phyloP scores from a whole-genome alignment of 2,113 vertebrate species.

The Eira barbara region DNA sequence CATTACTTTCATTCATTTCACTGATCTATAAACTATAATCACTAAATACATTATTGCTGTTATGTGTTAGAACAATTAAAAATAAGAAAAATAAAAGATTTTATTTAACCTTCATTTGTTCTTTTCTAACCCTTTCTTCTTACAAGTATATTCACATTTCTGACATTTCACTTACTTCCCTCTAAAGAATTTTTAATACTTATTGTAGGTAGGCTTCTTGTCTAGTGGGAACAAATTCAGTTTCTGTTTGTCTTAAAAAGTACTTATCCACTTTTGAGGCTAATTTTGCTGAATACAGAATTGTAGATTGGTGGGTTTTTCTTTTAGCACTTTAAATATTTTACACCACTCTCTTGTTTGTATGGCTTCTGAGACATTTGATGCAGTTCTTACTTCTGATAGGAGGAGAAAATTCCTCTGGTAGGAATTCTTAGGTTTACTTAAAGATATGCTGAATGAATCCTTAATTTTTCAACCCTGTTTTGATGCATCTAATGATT shows the following conservation, averaged over 20 bases:
- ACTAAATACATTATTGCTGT: not conserved
- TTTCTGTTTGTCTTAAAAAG: not conserved
- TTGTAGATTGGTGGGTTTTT: not conserved
- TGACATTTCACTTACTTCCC: not conserved
- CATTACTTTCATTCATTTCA: not conserved
- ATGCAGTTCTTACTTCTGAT: not conserved
- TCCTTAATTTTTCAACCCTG: not conserved
- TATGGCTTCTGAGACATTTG: not conserved
- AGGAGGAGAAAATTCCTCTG: not conserved
- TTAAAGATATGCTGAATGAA: not conserved
- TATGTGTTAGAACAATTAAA: not conserved
- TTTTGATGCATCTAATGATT: not conserved
- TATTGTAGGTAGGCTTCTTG: not conserved
- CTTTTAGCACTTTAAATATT: not conserved
- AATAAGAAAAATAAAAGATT: not conserved
- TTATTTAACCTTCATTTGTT: not conserved
- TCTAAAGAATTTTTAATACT: not conserved
- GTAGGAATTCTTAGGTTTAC: not conserved
- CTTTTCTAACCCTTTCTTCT: not conserved
- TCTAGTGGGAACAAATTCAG: not conserved
- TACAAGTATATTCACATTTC: not conserved
- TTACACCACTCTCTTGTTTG: not conserved
- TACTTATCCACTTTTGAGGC: not conserved
- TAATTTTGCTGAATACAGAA: not conserved
- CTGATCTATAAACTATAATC: not conserved